Base-by-base conservation (phyloP, 2,113 vertebrate genomes). In the Pelobates fuscus region DNA sequence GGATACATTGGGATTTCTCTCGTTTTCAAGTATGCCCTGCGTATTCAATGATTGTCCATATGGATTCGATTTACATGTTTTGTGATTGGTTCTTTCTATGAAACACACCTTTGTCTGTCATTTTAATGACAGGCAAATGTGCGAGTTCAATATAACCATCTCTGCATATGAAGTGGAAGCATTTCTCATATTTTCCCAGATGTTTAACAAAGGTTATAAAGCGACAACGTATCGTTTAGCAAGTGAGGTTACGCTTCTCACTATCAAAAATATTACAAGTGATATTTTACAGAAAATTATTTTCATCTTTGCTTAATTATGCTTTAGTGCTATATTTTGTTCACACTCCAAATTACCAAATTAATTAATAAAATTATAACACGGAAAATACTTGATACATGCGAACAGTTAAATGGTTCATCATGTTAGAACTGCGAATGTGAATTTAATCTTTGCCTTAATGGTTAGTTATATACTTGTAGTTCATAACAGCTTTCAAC, bases 301-400 rank as follows among this genome's bases (percentile, higher is more conserved):
- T 67, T 74, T 60, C 54, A 59, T 75, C 63, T 54, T 54, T 15
- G 59, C 18, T 18, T 75, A 67, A 75, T 75, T 75, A 75, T 59
- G 41, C 49, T 59, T 75, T 25, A 67, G 25, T 41, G 63, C 29
- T 59, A 37, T 32, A 30, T 61, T 24, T 59, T 55, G 6, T 67
- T 75, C 37, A 58, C 63, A 59, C 54, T 49, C 37, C 14, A 37
- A 65, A 46, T 57, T 41, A 64, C 44, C 71, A 57, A 74, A 66
- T 67, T 72, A 72, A 64, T 72, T 67, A 44, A 44, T 74, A 75
- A 37, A 41, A 67, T 12, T 29, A 60, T 67, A 67, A 75, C n/a
- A 67, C 49, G 43, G 8, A 21, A 52, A 59, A 20, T 59, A 67
- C 57, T 59, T 59, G 24, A 52, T 23, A 20, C 52, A 8, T 71